phyloP scores from a whole-genome alignment of 1,140 invertebrate genomes.

The Drosophila sechellia region DNA sequence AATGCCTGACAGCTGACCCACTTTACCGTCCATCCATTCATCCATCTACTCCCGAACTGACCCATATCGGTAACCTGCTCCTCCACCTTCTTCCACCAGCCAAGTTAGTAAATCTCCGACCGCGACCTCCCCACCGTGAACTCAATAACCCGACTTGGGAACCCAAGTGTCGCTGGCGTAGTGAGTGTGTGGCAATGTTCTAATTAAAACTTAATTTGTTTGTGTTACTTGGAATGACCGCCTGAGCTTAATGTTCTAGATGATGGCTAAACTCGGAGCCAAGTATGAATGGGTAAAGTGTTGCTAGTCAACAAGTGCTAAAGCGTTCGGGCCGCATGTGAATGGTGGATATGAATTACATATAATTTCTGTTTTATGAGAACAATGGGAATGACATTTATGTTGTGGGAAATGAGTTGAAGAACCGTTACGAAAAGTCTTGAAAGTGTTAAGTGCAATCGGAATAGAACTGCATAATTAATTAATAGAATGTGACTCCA shows the following conservation, averaged over 20 bases:
- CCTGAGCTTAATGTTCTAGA: constrained; percentile 55
- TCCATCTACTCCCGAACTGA: constrained; percentile 6
- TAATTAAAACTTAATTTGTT: constrained; percentile 73
- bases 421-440: constrained; percentile 43
- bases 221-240: constrained; percentile 70
- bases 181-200: constrained; percentile 72
- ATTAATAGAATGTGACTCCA: constrained; percentile 17
- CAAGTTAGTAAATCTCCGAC: not conserved
- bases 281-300: constrained; percentile 31
- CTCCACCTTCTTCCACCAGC: constrained; percentile 11
- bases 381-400: constrained; percentile 61
- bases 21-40: not conserved
- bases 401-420: constrained; percentile 61
- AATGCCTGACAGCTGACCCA: constrained; percentile 36
- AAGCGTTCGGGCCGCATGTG: constrained; percentile 46
- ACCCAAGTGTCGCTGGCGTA: constrained; percentile 8
- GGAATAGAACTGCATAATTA: constrained; percentile 24
- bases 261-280: constrained; percentile 15
- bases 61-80: constrained; percentile 47
- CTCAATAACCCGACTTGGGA: constrained; percentile 22
- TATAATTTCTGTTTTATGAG: constrained; percentile 38
- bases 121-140: constrained; percentile 23
- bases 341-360: constrained; percentile 48
- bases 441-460: constrained; percentile 56
- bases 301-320: constrained; percentile 26